phyloP scores from a whole-genome alignment of 2,888 invertebrate species.

The Chaetoderma sp. region DNA sequence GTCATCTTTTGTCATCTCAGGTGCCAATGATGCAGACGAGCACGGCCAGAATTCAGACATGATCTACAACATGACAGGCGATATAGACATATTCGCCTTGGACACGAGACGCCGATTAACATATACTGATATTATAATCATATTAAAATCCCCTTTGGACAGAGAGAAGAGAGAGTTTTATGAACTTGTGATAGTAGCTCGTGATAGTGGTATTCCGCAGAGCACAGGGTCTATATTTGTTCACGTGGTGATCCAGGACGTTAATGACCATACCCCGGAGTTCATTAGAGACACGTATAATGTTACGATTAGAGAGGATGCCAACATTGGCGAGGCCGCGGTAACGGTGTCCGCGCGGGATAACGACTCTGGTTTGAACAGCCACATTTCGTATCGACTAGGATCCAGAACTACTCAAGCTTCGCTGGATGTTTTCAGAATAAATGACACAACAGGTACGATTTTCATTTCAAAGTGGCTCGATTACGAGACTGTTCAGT shows the following conservation, averaged over 20 bases:
- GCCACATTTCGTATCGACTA: conserved; percentile 94
- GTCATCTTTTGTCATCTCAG: conserved; percentile 33
- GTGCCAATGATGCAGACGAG: conserved; percentile 81
- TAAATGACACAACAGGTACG: conserved; percentile 91
- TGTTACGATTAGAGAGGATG: conserved; percentile 86
- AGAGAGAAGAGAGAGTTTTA: conserved; percentile 89
- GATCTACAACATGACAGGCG: conserved; percentile 33
- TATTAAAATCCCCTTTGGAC: too few species aligned
- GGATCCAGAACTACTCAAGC: conserved; percentile 62
- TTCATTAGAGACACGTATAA: conserved; percentile 91
- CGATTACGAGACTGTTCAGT: conserved; percentile 32
- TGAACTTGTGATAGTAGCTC: conserved; percentile 80
- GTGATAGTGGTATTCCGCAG: conserved; percentile 47
- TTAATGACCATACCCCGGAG: conserved; percentile 85
- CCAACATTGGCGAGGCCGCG: conserved; percentile 84
- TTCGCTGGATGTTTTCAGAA: conserved; percentile 81
- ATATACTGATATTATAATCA: too few species aligned
- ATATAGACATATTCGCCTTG: conserved; percentile 45
- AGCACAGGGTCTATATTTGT: conserved; percentile 59
- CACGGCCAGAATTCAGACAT: conserved; percentile 87
- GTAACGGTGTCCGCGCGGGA: conserved; percentile 83
- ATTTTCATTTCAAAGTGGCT: conserved; percentile 77
- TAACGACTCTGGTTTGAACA: conserved; percentile 92
- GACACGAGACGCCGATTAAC: conserved; percentile 81
- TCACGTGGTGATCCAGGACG: conserved; percentile 57